Conservation (phyloP, 2,113 vertebrate species). For the Megatriorchis doriae region DNA sequence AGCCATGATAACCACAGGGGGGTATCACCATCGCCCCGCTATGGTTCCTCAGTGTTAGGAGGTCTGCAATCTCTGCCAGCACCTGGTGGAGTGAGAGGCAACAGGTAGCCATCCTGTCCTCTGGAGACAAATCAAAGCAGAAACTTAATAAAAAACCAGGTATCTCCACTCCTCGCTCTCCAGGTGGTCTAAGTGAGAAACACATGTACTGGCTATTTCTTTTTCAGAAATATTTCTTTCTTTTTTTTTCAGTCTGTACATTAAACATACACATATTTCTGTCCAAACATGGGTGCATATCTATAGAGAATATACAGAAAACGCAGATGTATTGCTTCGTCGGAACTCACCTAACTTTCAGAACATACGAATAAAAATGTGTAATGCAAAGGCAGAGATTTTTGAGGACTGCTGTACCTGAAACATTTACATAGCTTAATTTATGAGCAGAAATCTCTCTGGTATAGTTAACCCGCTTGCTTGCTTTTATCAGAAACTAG, state of each 20-base stretch:
- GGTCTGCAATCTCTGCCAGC: neutral
- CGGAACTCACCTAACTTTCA: neutral
- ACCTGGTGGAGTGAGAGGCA: neutral
- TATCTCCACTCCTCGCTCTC: neutral
- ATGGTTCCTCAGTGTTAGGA: neutral
- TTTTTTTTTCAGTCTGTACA: neutral
- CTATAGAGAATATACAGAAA: neutral
- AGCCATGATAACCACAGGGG: neutral
- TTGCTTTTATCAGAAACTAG: neutral
- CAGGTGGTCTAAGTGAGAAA: neutral
- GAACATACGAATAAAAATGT: neutral
- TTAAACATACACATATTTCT: neutral
- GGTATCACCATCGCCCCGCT: neutral
- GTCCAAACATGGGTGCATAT: neutral
- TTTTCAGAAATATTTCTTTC: neutral
- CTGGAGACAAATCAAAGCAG: neutral
- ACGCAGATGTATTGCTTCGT: neutral
- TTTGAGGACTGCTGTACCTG: accelerated
- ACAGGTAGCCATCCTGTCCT: neutral
- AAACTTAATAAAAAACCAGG: neutral
- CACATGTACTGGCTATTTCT: neutral
- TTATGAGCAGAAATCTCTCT: neutral
- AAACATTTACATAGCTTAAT: neutral
- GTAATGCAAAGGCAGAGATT: neutral
- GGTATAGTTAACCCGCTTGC: neutral